Conservation (phyloP, 2,797 vertebrate species). For the Chaetophractus vellerosus region DNA sequence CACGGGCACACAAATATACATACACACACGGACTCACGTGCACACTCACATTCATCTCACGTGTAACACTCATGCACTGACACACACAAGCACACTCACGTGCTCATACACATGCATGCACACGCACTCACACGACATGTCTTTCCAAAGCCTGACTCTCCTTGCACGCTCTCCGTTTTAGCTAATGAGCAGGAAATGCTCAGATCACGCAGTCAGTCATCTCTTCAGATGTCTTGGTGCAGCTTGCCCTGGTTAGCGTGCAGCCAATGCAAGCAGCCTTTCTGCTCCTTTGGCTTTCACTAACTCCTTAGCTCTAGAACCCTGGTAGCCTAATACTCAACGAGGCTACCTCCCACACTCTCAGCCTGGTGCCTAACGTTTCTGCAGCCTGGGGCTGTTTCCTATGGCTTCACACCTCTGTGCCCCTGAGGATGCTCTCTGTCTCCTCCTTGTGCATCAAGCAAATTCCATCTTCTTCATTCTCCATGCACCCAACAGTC, state of each 20-base stretch:
- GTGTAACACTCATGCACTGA: neutral
- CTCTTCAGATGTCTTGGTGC: neutral
- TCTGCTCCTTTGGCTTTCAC: neutral
- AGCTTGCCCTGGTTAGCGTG: neutral
- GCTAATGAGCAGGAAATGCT: neutral
- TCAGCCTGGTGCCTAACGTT: accelerated
- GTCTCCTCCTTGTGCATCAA: neutral
- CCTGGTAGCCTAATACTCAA: accelerated
- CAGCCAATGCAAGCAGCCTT: neutral
- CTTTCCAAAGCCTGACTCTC: neutral
- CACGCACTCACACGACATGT: accelerated
- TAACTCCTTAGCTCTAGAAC: neutral
- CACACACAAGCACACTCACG: neutral
- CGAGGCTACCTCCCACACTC: neutral
- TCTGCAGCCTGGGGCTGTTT: neutral
- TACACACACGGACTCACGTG: neutral
- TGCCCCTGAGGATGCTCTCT: neutral
- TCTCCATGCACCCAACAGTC: no score
- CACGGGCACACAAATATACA: accelerated
- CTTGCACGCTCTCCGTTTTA: neutral
- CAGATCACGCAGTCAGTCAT: neutral
- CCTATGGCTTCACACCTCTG: no score
- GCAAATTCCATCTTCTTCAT: neutral
- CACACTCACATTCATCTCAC: no score
- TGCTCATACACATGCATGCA: accelerated